Conservation (phyloP, 2,888 invertebrate species). For the Microctonus brassicae region DNA sequence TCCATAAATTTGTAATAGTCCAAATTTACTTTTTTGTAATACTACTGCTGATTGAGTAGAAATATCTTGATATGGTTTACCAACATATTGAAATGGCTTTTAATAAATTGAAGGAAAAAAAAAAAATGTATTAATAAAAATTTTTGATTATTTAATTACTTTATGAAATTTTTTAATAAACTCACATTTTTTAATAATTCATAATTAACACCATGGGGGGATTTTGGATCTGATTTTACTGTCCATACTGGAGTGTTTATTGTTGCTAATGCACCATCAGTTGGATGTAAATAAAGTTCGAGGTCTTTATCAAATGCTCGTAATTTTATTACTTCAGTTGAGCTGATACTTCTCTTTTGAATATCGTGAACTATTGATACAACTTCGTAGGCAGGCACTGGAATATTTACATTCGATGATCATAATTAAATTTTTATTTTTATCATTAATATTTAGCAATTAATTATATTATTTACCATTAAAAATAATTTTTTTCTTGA, state of each 20-base stretch:
- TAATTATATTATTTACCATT: too few relatives aligned
- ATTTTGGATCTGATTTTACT: conserved; percentile 42
- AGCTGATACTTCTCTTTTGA: conserved; percentile 6
- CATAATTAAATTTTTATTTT: background rate
- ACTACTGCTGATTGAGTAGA: conserved; percentile 16
- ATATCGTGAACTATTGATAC: conserved; percentile 51
- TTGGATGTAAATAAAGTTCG: conserved; percentile 55
- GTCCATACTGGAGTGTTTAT: conserved; percentile 56
- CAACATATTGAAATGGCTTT: conserved; percentile 13
- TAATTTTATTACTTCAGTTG: conserved; percentile 42
- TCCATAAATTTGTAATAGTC: conserved; percentile 13
- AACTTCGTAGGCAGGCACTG: conserved; percentile 60
- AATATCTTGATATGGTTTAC: conserved; percentile 25
- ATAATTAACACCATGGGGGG: conserved; percentile 50
- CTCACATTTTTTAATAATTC: conserved; percentile 47
- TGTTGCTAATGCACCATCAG: conserved; percentile 54
- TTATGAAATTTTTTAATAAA: background rate
- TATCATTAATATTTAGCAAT: background rate
- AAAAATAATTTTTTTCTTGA: too few relatives aligned
- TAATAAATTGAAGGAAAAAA: conserved; percentile 2
- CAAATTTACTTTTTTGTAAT: background rate
- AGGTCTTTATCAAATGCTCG: conserved; percentile 50
- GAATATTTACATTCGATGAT: conserved; percentile 2
- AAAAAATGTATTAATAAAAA: background rate
- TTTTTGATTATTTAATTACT: background rate